Conservation (phyloP, 1,140 invertebrate genomes). For the Nebria ingens region DNA sequence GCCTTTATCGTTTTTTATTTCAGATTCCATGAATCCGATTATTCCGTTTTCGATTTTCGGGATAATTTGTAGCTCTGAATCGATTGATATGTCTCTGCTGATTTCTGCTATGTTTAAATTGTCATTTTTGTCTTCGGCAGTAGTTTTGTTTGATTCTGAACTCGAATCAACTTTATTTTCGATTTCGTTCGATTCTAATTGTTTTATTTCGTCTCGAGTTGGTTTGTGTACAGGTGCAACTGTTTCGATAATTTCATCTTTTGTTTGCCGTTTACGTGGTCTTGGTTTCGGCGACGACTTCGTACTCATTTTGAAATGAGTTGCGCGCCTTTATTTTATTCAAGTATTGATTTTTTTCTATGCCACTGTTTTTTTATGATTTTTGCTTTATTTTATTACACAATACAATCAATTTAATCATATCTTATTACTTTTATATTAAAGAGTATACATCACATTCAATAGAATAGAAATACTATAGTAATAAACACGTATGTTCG, state of each 20-base stretch:
- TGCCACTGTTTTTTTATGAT: not conserved
- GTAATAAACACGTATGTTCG: no score
- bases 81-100: conserved; percentile 38
- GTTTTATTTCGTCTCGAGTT: conserved; percentile 19
- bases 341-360: not conserved
- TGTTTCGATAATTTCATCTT: conserved; percentile 31
- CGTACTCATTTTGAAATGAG: conserved; percentile 20
- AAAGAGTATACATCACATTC: no score
- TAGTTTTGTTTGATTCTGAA: conserved; percentile 22
- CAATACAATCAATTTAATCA: no score
- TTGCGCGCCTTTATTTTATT: not conserved
- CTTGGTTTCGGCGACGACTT: conserved; percentile 22
- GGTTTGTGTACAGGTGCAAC: conserved; percentile 32
- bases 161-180: conserved; percentile 20
- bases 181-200: conserved; percentile 17
- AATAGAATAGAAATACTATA: no score
- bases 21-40: conserved; percentile 45
- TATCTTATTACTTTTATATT: no score
- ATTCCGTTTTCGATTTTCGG: conserved; percentile 48
- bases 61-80: conserved; percentile 34
- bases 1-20: conserved; percentile 39
- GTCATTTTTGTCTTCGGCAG: conserved; percentile 30
- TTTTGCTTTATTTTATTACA: no score
- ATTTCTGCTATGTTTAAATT: conserved; percentile 27
- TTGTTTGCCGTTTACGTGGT: conserved; percentile 25